Evolutionary conservation across 2,113 vertebrate genomes (phyloP).

Genomic region (Paedocypris sp.): DNA sequence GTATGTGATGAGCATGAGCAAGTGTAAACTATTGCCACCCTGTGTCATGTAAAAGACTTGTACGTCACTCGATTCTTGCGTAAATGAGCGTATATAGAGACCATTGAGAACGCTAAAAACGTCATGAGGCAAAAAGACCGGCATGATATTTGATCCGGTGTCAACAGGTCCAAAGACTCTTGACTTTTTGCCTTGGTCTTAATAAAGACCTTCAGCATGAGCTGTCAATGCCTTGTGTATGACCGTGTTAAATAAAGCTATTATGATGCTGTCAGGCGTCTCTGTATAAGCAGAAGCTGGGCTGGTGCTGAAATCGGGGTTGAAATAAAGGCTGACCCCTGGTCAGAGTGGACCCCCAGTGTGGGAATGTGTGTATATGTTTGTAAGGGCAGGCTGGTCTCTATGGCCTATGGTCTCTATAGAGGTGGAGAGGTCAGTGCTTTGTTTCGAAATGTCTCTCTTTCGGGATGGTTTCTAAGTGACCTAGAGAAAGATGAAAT

Average conservation of each 20-base stretch:
- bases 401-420: neutral
- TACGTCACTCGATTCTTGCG: too few species aligned
- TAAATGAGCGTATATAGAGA: too few species aligned
- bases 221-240: slow-evolving; percentile 20
- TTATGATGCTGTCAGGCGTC: slow-evolving; percentile 17
- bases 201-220: slow-evolving; percentile 18
- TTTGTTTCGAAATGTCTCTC: slow-evolving; percentile 19
- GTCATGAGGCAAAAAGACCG: too few species aligned
- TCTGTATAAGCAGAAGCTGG: neutral
- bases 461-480: neutral
- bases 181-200: slow-evolving; percentile 16
- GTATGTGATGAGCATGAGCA: too few species aligned
- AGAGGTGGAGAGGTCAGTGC: slow-evolving; percentile 17
- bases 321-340: slow-evolving; percentile 8
- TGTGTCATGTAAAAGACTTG: too few species aligned
- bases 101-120: too few species aligned
- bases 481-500: too few species aligned
- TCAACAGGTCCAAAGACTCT: too few species aligned
- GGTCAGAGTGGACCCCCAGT: slow-evolving; percentile 8
- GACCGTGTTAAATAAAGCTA: slow-evolving; percentile 13
- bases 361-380: slow-evolving; percentile 9
- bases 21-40: too few species aligned
- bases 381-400: slow-evolving; percentile 2
- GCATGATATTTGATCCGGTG: too few species aligned
- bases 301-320: neutral